Evolutionary conservation across 2,797 vertebrate genomes (phyloP).

Genomic region (Sitta carolinensis): DNA sequence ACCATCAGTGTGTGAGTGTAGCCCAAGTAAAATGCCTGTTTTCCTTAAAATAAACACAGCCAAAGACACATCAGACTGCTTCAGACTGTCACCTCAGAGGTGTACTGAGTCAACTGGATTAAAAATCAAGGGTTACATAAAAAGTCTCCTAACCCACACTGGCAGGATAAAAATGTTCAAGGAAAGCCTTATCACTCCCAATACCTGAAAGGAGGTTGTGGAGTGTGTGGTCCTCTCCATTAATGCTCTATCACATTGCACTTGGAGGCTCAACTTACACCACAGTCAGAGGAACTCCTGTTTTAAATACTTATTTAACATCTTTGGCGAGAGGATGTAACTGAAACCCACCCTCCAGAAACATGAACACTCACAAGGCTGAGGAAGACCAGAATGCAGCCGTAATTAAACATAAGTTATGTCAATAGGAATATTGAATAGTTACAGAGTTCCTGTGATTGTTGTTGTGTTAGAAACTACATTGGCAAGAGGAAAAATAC

Average conservation of each 20-base stretch:
- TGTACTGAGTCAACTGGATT: neutral
- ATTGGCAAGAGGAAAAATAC: neutral
- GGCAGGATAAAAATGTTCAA: neutral
- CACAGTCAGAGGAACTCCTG: neutral
- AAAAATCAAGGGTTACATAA: neutral
- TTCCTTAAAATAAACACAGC: neutral
- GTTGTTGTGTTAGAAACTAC: neutral
- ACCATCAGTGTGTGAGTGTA: neutral
- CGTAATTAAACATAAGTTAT: neutral
- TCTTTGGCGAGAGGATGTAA: neutral
- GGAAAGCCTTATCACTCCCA: neutral
- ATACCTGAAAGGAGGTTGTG: neutral
- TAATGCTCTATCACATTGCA: neutral
- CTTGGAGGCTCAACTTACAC: neutral
- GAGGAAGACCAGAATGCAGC: neutral
- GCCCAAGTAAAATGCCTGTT: neutral
- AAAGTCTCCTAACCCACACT: neutral
- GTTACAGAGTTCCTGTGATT: neutral
- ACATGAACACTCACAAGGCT: neutral
- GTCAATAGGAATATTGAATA: neutral
- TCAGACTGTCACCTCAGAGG: neutral
- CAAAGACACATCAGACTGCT: neutral
- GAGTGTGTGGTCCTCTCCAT: neutral
- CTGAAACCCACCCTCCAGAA: neutral
- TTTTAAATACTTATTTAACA: neutral